These are phyloP conservation scores for Chironex yamaguchii DNA, from an alignment of 30 jellyfish, hydroid and myxozoan species.

Conservation along the genomic window DNA sequence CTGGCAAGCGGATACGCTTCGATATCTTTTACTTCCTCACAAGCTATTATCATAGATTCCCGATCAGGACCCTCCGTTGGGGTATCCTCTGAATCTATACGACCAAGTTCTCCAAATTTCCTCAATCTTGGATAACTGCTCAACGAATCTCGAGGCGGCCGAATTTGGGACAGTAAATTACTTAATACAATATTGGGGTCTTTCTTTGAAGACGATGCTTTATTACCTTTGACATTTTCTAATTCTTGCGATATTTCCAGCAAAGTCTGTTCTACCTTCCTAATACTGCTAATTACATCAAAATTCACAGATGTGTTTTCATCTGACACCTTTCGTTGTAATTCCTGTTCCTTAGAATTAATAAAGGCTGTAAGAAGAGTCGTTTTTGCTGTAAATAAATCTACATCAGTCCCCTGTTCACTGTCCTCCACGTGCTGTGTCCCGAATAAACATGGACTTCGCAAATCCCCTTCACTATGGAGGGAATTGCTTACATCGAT, in stretches of 20 bases:
- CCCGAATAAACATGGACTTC: too few relatives aligned
- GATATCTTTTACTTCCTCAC: background rate
- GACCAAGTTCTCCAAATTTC: background rate
- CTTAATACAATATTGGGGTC: constrained; percentile 84
- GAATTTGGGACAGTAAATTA: constrained; percentile 75
- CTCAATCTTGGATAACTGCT: background rate
- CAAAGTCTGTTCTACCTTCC: constrained; percentile 83
- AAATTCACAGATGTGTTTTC: constrained; percentile 10
- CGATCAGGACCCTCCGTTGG: background rate
- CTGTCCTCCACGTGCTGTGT: background rate
- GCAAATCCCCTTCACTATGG: too few relatives aligned
- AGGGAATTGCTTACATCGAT: background rate
- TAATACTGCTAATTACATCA: constrained; percentile 56
- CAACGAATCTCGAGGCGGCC: constrained; percentile 83
- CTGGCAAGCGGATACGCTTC: background rate
- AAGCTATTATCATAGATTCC: background rate
- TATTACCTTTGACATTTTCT: constrained; percentile 38
- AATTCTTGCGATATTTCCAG: constrained; percentile 81
- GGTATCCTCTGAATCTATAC: background rate
- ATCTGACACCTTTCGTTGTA: constrained; percentile 8
- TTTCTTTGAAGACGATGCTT: constrained; percentile 56
- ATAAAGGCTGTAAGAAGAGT: background rate
- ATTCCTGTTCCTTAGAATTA: background rate
- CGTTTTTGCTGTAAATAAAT: background rate
- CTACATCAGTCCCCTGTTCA: background rate